Base-by-base conservation (phyloP, 2,888 invertebrate species). In the Eupithecia subumbrata region DNA sequence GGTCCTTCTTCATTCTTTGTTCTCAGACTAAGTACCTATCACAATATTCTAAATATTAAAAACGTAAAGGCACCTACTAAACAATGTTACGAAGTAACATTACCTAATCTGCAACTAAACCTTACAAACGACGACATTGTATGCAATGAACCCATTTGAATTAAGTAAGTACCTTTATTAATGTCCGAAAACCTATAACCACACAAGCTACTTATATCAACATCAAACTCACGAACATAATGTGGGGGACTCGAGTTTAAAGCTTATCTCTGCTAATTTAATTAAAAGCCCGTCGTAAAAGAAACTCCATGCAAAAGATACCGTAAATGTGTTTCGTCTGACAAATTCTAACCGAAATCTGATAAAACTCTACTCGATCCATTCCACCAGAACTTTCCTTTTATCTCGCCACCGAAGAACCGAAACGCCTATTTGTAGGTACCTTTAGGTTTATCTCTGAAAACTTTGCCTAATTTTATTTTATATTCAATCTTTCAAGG, bases 241-340 rank as follows among this genome's bases (percentile, higher is more conserved):
- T 52, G 34, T 63, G 9, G 8, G 8, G 25, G 73, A n/a, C 22
- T 16, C 52, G 34, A 70, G 30, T 43, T 70, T 56, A 73, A 77
- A 67, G 69, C 71, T 70, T 77, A 77, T 75, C 77, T 70, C 68
- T 73, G 75, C 81, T 82, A 83, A 85, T 85, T 83, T 82, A 84
- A 86, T 84, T 86, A 85, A 86, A 87, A 87, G 83, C 78, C 82
- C 73, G 68, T 80, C 80, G 80, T 84, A 87, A 87, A 87, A 83
- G 80, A 74, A 74, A 56, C 74, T 73, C 68, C 82, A 84, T 87
- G 86, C 86, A 76, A 76, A 76, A 79, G 81, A 83, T 84, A 85
- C 77, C 79, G 80, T 80, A 79, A 82, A 84, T 82, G 80, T 84
- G 82, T 83, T 84, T 81, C 79, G 76, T 71, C 81, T 79, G 83